phyloP scores from a whole-genome alignment of 2,888 invertebrate species.

The Macrostomum cliftonense region DNA sequence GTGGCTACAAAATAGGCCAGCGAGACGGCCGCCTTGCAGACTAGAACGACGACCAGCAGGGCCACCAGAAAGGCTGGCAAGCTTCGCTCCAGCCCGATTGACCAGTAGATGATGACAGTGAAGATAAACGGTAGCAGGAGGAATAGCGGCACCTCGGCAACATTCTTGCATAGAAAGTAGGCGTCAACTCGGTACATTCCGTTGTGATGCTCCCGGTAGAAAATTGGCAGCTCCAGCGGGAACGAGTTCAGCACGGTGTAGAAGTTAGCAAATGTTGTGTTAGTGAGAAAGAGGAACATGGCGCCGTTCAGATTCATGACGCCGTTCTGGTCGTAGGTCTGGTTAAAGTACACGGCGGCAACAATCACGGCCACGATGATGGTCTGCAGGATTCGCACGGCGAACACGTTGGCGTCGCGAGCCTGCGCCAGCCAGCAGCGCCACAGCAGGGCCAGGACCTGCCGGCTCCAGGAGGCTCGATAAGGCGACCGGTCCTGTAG shows the following conservation, averaged over 20 bases:
- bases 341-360: slow-evolving; percentile 64
- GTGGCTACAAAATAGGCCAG: slow-evolving; percentile 79
- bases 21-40: slow-evolving; percentile 65
- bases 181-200: slow-evolving; percentile 76
- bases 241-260: slow-evolving; percentile 42
- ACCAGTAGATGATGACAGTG: slow-evolving; percentile 59
- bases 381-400: slow-evolving; percentile 66
- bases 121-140: slow-evolving; percentile 45
- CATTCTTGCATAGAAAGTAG: slow-evolving; percentile 66
- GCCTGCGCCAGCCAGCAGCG: slow-evolving; percentile 66
- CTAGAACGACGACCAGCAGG: slow-evolving; percentile 50
- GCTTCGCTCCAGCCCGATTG: slow-evolving; percentile 48
- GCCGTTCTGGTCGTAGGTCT: slow-evolving; percentile 50
- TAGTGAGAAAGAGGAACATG: slow-evolving; percentile 67
- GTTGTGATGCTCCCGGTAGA: slow-evolving; percentile 65
- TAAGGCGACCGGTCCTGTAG: slow-evolving; percentile 39
- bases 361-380: slow-evolving; percentile 65
- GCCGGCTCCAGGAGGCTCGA: slow-evolving; percentile 66
- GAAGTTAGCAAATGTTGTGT: slow-evolving; percentile 43
- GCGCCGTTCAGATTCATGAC: slow-evolving; percentile 75
- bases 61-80: slow-evolving; percentile 6
- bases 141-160: slow-evolving; percentile 45
- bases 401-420: slow-evolving; percentile 68
- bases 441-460: slow-evolving; percentile 69
- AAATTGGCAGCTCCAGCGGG: slow-evolving; percentile 67